These are phyloP conservation scores for Lingula anatina DNA, from an alignment of 2,888 invertebrate genomes.

Conservation along the genomic window DNA sequence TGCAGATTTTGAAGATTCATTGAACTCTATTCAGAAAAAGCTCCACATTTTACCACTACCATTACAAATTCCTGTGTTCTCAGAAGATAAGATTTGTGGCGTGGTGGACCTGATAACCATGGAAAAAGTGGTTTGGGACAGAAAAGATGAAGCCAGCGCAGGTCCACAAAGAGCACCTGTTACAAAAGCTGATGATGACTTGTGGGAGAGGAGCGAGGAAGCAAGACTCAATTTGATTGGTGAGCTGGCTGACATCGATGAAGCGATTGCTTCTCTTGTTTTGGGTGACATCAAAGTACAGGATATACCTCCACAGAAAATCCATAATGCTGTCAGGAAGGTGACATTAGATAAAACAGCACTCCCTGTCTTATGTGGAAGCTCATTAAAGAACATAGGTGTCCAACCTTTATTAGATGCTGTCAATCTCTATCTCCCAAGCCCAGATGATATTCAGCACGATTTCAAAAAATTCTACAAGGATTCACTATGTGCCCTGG, in stretches of 20 bases:
- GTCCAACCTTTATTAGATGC: conserved; percentile 86
- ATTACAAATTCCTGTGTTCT: conserved; percentile 65
- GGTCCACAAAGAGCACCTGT: conserved; percentile 52
- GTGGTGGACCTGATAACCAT: conserved; percentile 73
- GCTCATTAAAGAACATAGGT: conserved; percentile 89
- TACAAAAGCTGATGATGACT: conserved; percentile 41
- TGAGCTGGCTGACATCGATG: conserved; percentile 73
- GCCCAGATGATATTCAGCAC: conserved; percentile 62
- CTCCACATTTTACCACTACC: conserved; percentile 66
- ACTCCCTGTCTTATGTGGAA: conserved; percentile 82
- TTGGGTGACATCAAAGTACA: conserved; percentile 63
- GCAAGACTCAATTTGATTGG: conserved; percentile 69
- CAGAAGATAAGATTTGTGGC: conserved; percentile 53
- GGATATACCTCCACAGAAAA: conserved; percentile 56
- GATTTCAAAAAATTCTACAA: conserved; percentile 57
- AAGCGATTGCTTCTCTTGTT: conserved; percentile 66
- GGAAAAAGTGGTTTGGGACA: conserved; percentile 68
- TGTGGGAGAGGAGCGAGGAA: conserved; percentile 60
- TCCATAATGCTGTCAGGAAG: conserved; percentile 62
- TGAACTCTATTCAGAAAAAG: conserved; percentile 68
- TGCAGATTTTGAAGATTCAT: conserved; percentile 63
- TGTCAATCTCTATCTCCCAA: conserved; percentile 74
- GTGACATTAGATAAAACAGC: conserved; percentile 60
- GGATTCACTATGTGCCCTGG: conserved; percentile 71
- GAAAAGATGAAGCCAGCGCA: conserved; percentile 54